Percentiles rank a stretch among this genome's conserved stretches.
phyloP scores from a whole-genome alignment of 1,140 invertebrate species.

The Alviniconcha marisindica region DNA sequence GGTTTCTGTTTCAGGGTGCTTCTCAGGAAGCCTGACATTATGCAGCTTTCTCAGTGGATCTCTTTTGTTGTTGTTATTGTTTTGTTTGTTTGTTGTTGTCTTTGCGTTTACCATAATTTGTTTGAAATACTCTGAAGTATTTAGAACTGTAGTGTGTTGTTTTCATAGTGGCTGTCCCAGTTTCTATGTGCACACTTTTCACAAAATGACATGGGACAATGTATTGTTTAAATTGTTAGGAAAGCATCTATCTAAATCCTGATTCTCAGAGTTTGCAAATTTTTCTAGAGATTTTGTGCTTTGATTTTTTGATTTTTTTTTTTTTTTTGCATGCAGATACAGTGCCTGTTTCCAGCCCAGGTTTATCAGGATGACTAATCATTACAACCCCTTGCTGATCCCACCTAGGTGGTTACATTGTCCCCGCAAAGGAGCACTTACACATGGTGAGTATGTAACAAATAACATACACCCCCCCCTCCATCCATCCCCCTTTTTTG shows the following conservation, averaged over 20 bases:
- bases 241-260: no score
- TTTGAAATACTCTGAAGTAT: no score
- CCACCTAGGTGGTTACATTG: slow-evolving; percentile 95
- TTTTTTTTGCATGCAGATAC: neutral
- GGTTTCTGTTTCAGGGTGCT: no score
- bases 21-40: no score
- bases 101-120: no score
- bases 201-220: neutral
- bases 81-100: no score
- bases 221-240: neutral
- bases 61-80: no score
- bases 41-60: no score
- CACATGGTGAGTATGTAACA: slow-evolving; percentile 78
- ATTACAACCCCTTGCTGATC: slow-evolving; percentile 75
- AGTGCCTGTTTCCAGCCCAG: neutral
- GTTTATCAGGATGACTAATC: slow-evolving; percentile 25
- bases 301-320: neutral
- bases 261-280: neutral
- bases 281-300: no score
- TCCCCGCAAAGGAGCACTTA: slow-evolving; percentile 88
- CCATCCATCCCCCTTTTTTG: neutral
- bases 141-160: neutral
- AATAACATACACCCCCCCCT: neutral
- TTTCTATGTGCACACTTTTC: neutral
- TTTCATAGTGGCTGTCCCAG: no score